Evolutionary conservation across 2,113 vertebrate genomes (phyloP), one percentile per base, ranked within the genome.

Genomic region (Hippocampus barbouri): DNA sequence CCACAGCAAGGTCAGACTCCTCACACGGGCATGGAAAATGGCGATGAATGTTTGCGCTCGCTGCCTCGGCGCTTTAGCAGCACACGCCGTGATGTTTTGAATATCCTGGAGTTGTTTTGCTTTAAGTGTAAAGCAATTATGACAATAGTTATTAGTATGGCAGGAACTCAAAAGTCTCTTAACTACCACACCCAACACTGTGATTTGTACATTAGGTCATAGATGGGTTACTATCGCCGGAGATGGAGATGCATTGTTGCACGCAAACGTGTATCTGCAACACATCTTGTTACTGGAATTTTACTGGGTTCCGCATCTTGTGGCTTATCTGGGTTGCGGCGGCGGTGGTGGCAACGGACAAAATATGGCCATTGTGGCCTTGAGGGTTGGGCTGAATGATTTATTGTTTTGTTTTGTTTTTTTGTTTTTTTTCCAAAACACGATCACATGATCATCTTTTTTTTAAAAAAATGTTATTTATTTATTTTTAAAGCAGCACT

Each of bases 21-120:
- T 80, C 49, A 57, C 79, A 71, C 59, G 38, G 14, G 25, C 21
- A 30, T 77, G 75, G 47, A 68, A 79, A 65, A 73, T 74, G 70
- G 47, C 72, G 76, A 27, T 60, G 56, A 75, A 61, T 68, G 74
- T 16, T 66, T 61, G 9, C 43, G 57, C 38, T 61, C n/a, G 23
- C 10, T 47, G 62, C 38, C 45, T 2, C 54, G 14, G 47, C 71
- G 27, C 38, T 21, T 45, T 40, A 20, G 49, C 43, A 25, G 14
- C 38, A 12, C 64, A 69, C 23, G 34, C 16, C 11, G 0, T 18
- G 5, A 34, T 45, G 20, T 27, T 27, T 56, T 66, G 18, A 54
- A 49, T 30, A 56, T 57, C 4, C 14, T 41, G 8, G 49, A 54
- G 51, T 54, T 54, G 53, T 47, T n/a, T 47, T 23, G 43, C n/a